Conservation (phyloP, 2,888 invertebrate species). For the Spilosoma lubricipeda region DNA sequence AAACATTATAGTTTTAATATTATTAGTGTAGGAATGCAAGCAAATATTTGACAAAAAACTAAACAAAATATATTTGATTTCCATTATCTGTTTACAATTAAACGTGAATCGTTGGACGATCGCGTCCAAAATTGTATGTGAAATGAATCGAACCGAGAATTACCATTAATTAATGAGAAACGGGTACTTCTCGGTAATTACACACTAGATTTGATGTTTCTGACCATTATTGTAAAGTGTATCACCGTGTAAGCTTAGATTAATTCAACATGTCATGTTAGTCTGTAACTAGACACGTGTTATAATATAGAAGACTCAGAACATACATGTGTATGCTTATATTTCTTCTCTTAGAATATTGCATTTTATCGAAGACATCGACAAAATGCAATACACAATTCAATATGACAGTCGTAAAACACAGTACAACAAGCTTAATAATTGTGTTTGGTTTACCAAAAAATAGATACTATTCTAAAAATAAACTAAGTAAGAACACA, state of each 20-base stretch:
- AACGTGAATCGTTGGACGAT: constrained; percentile 81
- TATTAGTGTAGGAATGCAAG: constrained; percentile 28
- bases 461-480: constrained; percentile 14
- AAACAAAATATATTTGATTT: neutral
- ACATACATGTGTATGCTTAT: constrained; percentile 60
- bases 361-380: neutral
- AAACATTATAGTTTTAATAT: constrained; percentile 30
- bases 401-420: too few relatives aligned
- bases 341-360: constrained; percentile 21
- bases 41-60: constrained; percentile 14
- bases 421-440: too few relatives aligned
- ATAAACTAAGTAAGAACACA: neutral
- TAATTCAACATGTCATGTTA: constrained; percentile 82
- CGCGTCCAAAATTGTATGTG: constrained; percentile 80
- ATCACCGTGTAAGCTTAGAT: constrained; percentile 83
- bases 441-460: neutral
- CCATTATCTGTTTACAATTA: constrained; percentile 18
- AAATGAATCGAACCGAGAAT: constrained; percentile 66
- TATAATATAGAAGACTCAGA: constrained; percentile 66
- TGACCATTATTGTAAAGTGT: constrained; percentile 80
- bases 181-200: constrained; percentile 72
- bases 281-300: constrained; percentile 78
- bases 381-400: neutral
- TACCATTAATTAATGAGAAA: constrained; percentile 55
- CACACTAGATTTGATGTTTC: constrained; percentile 79